These are phyloP conservation scores for Ariopsis seemanni DNA, from an alignment of 2,113 vertebrate genomes.

Conservation along the genomic window DNA sequence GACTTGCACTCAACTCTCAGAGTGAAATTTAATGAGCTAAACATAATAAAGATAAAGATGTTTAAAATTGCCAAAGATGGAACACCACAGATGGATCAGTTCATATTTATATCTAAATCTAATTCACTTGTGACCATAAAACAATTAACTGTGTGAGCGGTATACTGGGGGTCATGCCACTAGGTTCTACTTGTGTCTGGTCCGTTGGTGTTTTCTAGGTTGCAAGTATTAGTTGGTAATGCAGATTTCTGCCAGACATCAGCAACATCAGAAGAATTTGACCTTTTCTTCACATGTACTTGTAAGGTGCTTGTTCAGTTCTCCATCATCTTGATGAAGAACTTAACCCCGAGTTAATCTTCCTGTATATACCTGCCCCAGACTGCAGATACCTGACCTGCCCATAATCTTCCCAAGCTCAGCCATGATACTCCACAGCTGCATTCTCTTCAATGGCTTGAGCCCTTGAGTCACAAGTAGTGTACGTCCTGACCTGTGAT, in stretches of 20 bases:
- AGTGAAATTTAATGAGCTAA: neutral
- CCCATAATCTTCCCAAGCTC: neutral
- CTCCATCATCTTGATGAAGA: neutral
- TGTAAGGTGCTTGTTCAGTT: neutral
- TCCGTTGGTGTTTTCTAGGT: neutral
- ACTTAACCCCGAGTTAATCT: neutral
- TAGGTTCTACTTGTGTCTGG: neutral
- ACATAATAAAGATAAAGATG: neutral
- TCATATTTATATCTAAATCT: neutral
- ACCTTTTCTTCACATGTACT: neutral
- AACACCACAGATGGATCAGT: neutral
- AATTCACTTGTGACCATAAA: neutral
- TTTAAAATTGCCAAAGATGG: neutral
- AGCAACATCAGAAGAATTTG: neutral
- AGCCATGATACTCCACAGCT: neutral
- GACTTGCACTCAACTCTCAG: neutral
- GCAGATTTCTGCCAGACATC: neutral
- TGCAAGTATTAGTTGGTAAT: too few species aligned
- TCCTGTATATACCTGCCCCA: neutral
- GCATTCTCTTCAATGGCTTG: neutral
- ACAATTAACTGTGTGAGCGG: neutral
- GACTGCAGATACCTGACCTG: neutral
- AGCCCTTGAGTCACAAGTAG: neutral
- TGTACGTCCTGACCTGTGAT: neutral
- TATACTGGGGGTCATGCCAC: neutral